Evolutionary conservation across 2,797 vertebrate species (phyloP), one percentile per base, ranked within the genome.

Genomic region (Pogoniulus pusillus): DNA sequence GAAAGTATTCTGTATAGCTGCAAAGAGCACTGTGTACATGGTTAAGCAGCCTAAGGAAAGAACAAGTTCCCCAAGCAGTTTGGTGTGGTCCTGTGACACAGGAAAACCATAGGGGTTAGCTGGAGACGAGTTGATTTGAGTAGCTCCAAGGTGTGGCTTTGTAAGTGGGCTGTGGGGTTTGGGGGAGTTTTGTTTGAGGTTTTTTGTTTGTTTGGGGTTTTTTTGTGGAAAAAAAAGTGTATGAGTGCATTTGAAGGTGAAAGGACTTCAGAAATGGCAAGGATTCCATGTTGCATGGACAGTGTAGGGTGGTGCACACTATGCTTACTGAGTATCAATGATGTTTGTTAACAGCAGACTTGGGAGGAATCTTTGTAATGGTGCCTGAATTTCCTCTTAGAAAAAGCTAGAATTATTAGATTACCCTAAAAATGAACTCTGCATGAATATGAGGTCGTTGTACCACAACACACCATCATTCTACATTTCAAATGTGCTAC

Each of bases 251-350:
- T 63, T 54, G 55, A 81, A 63, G 55, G 22, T 35, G 35, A 39
- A 72, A 72, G 29, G 19, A 54, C 43, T 65, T 58, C 14, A 32
- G 37, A 70, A 34, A 27, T 27, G 27, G 26, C 16, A 8, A 19
- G 34, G 16, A 18, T 37, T 73, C 43, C 6, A 10, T 20, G 17
- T 34, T 69, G 30, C 9, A 2, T 17, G 64, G 57, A 14, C 55
- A 63, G 19, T 43, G 12, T 51, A 20, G 29, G 16, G 26, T 58
- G 29, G 13, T 49, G 26, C 27, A 16, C 7, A 12, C 66, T 54
- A 3, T 2, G 4, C 14, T 37, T 47, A 34, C 54, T 64, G 29
- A 39, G 45, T 65, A 53, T 34, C 0, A 0, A 23, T 0, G 3
- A 10, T 45, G 11, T 34, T 11, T 19, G 24, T 27, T 17, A 43